phyloP scores from a whole-genome alignment of 2,113 vertebrate species.

The Asarcornis scutulata region DNA sequence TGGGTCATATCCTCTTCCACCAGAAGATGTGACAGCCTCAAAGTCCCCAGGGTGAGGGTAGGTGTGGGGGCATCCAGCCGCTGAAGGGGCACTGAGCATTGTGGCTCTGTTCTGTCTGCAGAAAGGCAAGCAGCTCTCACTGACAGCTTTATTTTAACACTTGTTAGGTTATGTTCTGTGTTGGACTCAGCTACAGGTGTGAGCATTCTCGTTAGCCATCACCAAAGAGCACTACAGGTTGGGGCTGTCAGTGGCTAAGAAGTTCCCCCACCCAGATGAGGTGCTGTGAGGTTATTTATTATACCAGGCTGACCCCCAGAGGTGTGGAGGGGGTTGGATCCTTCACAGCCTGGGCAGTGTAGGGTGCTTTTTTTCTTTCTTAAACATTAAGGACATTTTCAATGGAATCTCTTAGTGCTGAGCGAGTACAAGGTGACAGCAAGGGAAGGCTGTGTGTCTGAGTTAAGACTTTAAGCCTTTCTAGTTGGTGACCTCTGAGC shows the following conservation, averaged over 20 bases:
- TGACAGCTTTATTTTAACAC: background rate
- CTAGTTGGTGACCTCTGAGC: background rate
- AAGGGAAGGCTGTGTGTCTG: background rate
- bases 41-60: background rate
- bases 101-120: background rate
- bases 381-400: background rate
- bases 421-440: background rate
- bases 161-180: background rate
- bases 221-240: background rate
- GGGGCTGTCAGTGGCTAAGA: background rate
- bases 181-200: background rate
- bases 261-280: background rate
- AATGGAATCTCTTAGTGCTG: background rate
- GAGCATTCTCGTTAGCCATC: background rate
- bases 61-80: fast-evolving
- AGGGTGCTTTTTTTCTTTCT: background rate
- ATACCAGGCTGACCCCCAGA: background rate
- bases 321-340: background rate
- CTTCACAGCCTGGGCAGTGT: background rate
- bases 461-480: background rate
- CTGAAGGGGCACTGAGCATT: background rate
- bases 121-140: background rate
- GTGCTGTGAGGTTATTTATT: background rate
- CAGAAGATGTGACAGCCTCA: background rate
- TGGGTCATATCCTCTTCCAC: background rate